These are phyloP conservation scores for Mya arenaria DNA, from an alignment of 1,140 invertebrate species.

Conservation along the genomic window DNA sequence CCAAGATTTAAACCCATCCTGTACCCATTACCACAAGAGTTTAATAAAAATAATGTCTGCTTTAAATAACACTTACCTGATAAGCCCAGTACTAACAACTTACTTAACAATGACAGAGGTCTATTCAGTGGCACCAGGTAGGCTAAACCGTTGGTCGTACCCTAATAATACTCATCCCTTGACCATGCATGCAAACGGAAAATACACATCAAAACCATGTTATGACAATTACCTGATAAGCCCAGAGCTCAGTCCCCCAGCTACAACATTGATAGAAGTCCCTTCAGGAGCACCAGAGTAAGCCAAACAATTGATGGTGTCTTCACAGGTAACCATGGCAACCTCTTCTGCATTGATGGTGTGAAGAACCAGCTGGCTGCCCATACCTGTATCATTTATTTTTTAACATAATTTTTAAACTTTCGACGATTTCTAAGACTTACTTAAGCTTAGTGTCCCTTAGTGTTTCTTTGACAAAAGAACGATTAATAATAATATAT, in stretches of 20 bases:
- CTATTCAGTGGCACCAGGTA: no score
- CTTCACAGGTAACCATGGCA: constrained; percentile 85
- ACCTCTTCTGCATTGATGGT: constrained; percentile 90
- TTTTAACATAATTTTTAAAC: no score
- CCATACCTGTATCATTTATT: constrained; percentile 81
- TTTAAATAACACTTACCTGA: neutral
- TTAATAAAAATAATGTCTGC: no score
- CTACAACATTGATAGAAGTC: constrained; percentile 91
- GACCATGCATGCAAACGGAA: neutral
- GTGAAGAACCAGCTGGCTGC: constrained; percentile 87
- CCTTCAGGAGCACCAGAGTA: constrained; percentile 93
- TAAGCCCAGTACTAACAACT: neutral
- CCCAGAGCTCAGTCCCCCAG: constrained; percentile 89
- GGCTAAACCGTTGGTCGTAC: neutral
- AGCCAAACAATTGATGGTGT: constrained; percentile 87
- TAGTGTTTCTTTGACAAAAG: no score
- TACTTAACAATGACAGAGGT: no score
- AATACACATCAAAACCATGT: neutral
- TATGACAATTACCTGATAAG: constrained; percentile 83
- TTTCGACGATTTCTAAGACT: no score
- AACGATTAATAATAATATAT: no score
- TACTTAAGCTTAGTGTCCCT: no score
- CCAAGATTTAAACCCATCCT: no score
- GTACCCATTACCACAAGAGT: no score
- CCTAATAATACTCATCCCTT: neutral